phyloP scores from a whole-genome alignment of 23 tunicate genomes.

The Clavelina lepadiformis region DNA sequence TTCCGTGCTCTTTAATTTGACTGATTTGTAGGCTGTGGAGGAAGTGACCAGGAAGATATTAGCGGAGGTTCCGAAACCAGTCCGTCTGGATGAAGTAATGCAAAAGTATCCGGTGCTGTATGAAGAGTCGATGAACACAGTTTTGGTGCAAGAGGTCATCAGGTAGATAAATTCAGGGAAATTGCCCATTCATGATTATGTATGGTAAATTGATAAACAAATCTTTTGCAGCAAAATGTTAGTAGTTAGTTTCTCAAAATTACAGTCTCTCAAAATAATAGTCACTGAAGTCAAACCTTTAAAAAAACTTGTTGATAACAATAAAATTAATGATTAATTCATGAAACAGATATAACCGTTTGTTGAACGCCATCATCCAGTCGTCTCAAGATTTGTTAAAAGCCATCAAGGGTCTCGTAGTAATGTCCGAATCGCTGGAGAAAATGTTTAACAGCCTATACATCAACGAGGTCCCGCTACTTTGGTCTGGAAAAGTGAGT shows the following conservation, averaged over 20 bases:
- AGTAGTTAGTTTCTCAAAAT: not conserved
- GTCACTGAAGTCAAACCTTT: no score
- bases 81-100: slow-evolving; percentile 77
- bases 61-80: slow-evolving; percentile 62
- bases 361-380: slow-evolving; percentile 69
- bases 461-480: slow-evolving; percentile 87
- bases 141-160: slow-evolving; percentile 91
- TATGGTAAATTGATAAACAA: no score
- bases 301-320: no score
- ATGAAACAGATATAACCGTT: slow-evolving; percentile 63
- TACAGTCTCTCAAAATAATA: not conserved
- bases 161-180: no score
- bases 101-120: slow-evolving; percentile 93
- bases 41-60: slow-evolving; percentile 79
- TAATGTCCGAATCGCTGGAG: slow-evolving; percentile 96
- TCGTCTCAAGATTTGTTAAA: slow-evolving; percentile 80
- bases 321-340: not conserved
- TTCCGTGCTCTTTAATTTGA: no score
- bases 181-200: no score
- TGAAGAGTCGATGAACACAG: slow-evolving; percentile 99
- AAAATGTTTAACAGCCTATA: slow-evolving; percentile 94
- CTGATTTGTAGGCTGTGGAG: slow-evolving; percentile 59
- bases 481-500: slow-evolving; percentile 87
- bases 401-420: slow-evolving; percentile 99
- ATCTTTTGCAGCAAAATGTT: not conserved